A percentile compares a stretch with the other conserved stretches of the same genome.
Conservation (phyloP, 2,113 vertebrate species). For the Sciurus niger region DNA sequence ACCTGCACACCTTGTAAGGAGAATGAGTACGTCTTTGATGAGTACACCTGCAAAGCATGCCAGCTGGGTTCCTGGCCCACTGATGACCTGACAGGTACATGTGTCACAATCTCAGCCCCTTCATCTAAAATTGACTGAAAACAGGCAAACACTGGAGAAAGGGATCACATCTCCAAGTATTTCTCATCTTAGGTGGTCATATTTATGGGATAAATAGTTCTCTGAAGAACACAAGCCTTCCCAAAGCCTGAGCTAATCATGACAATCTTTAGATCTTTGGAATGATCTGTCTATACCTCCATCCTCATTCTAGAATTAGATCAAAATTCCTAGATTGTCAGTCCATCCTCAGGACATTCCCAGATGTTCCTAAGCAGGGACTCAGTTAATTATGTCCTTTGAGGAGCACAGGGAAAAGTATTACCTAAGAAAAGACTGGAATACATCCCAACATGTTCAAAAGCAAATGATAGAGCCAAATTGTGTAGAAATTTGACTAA, state of each 20-base stretch:
- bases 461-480: not conserved
- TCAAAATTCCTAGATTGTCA: not conserved
- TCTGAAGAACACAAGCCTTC: not conserved
- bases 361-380: not conserved
- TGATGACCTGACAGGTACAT: constrained; percentile 94
- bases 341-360: not conserved
- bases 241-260: not conserved
- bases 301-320: not conserved
- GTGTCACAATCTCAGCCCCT: not conserved
- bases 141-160: not conserved
- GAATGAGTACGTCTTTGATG: constrained; percentile 97
- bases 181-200: not conserved
- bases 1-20: constrained; percentile 99
- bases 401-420: not conserved
- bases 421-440: not conserved
- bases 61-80: constrained; percentile 97
- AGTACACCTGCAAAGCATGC: constrained; percentile 98
- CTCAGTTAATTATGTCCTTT: not conserved
- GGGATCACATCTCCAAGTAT: not conserved
- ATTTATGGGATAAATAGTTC: not conserved
- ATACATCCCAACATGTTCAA: not conserved
- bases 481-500: not conserved
- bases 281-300: not conserved
- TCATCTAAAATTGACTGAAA: not conserved
- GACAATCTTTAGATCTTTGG: not conserved